Evolutionary conservation across 2,888 invertebrate genomes (phyloP).

Genomic region (Aspidiotus destructor): DNA sequence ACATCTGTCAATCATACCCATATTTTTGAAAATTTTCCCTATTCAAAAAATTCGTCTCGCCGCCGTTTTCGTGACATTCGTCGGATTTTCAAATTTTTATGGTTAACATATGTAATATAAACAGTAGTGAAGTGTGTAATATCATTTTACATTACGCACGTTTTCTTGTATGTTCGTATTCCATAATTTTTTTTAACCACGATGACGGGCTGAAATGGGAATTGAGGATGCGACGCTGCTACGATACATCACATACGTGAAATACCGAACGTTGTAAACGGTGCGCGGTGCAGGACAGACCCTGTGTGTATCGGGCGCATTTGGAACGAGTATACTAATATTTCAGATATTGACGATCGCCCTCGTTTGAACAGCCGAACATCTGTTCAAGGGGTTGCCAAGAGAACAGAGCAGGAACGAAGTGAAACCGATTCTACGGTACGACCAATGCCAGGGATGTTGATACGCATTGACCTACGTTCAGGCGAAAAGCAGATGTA

Average conservation of each 20-base stretch:
- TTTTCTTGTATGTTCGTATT: too few relatives aligned
- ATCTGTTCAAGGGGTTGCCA: conserved; percentile 28
- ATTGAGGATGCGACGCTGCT: neutral
- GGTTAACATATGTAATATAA: neutral
- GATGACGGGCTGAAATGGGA: too few relatives aligned
- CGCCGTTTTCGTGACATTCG: conserved; percentile 16
- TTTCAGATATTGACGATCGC: conserved; percentile 16
- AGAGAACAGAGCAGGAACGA: neutral
- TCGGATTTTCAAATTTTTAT: conserved; percentile 10
- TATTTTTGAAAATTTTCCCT: neutral
- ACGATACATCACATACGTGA: neutral
- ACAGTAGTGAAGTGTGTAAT: too few relatives aligned
- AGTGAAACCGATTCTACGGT: neutral
- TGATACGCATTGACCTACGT: neutral
- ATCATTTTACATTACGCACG: too few relatives aligned
- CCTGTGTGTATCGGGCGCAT: conserved; percentile 12
- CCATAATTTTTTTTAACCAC: too few relatives aligned
- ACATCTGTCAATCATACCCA: neutral
- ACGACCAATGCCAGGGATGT: neutral
- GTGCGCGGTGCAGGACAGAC: neutral
- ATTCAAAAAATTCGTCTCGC: conserved; percentile 13
- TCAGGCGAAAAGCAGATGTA: conserved; percentile 1
- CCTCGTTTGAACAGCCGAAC: conserved; percentile 16
- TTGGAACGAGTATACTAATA: neutral
- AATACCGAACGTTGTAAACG: neutral